A percentile compares a stretch with the other conserved stretches of the same genome.
Conservation (phyloP, 2,113 vertebrate genomes). For the Aythya baeri region DNA sequence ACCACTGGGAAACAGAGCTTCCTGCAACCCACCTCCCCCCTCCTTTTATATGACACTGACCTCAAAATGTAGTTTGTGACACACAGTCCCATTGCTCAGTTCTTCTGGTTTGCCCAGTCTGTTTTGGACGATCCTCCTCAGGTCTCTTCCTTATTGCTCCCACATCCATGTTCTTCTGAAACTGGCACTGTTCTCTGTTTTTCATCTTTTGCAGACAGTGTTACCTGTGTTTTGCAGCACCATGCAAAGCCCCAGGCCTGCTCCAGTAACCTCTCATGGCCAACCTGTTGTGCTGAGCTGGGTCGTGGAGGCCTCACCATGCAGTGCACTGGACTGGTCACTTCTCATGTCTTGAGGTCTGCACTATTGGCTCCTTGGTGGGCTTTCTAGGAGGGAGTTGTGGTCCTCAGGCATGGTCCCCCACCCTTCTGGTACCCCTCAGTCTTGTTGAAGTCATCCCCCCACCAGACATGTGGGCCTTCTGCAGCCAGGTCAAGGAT, state of each 20-base stretch:
- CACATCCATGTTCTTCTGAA: background rate
- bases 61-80: background rate
- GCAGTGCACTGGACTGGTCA: accelerated
- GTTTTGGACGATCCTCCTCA: background rate
- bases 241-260: accelerated
- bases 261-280: background rate
- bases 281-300: background rate
- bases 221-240: background rate
- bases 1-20: background rate
- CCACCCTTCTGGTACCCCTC: background rate
- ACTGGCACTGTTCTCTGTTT: background rate
- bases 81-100: background rate
- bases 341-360: background rate
- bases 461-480: background rate
- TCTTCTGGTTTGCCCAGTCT: background rate
- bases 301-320: accelerated
- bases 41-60: background rate
- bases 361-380: background rate
- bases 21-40: too few relatives aligned
- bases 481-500: background rate
- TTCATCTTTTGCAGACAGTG: background rate
- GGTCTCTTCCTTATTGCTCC: background rate
- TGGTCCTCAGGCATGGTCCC: background rate
- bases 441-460: background rate
- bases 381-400: background rate